A percentile compares a stretch with the other conserved stretches of the same genome.
Conservation (phyloP, 2,888 invertebrate genomes). For the Exocentrus adspersus region DNA sequence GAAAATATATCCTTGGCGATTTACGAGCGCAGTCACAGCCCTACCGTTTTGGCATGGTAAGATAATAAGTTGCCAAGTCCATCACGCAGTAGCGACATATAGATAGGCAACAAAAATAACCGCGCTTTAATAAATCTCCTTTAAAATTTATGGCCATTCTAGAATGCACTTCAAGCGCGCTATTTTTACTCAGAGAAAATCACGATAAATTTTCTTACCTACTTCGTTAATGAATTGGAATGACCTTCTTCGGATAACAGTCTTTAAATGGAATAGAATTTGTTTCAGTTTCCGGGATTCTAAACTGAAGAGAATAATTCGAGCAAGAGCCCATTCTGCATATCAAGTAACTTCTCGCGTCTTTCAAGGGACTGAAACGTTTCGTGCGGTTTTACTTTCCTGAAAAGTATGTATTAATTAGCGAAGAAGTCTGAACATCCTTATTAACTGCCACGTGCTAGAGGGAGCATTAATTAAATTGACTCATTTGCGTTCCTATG, state of each 20-base stretch:
- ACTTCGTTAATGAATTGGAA: conserved; percentile 38
- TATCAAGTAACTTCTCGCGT: conserved; percentile 47
- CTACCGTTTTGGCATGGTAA: conserved; percentile 33
- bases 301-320: conserved; percentile 43
- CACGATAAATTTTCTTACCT: conserved; percentile 36
- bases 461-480: conserved; percentile 29
- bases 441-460: conserved; percentile 41
- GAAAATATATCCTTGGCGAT: conserved; percentile 20
- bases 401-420: conserved; percentile 47
- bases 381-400: conserved; percentile 38
- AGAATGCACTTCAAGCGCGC: conserved; percentile 33
- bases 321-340: conserved; percentile 47
- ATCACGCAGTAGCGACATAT: conserved; percentile 29
- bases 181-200: conserved; percentile 40
- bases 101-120: conserved; percentile 39
- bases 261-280: conserved; percentile 42
- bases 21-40: conserved; percentile 25
- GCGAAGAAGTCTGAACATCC: conserved; percentile 40
- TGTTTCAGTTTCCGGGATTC: conserved; percentile 15
- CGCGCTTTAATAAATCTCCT: conserved; percentile 37
- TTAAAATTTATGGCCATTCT: conserved; percentile 36
- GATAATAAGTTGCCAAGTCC: conserved; percentile 38
- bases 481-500: conserved; percentile 27
- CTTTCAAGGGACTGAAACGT: conserved; percentile 33
- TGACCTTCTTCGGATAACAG: conserved; percentile 39